Base-by-base conservation (phyloP, 2,797 vertebrate genomes). In the Trematomus bernacchii region DNA sequence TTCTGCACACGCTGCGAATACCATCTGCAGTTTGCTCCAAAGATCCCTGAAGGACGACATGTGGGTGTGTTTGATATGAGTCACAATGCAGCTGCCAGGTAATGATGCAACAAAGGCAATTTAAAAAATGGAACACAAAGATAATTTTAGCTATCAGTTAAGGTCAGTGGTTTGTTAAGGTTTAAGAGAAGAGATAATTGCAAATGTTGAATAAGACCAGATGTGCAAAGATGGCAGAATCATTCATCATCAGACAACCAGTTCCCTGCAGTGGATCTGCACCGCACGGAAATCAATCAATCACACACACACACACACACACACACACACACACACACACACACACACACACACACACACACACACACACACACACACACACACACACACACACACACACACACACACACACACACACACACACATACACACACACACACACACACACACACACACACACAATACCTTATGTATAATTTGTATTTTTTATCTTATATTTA, bases 1-100 rank as follows among this genome's bases (percentile, higher is more conserved):
- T 70, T 44, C 47, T 47, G 37, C 46, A 43, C 48, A 68, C n/a
- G 40, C 67, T 60, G 68, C 0, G 40, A 53, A 64, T 40, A 61
- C 74, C 74, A 72, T 85, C 83, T 87, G 85, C 60, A 57, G 59
- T 43, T 61, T 71, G 70, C 57, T 80, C 54, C 67, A 79, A 44
- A 72, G 48, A 42, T 55, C 67, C 58, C 63, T 30, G 74, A 65
- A 70, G 61, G 61, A 83, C 9, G 16, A 37, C 68, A 16, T 9
- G 53, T 27, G 50, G 55, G 64, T 61, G 66, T 50, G 76, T 75
- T 71, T 66, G 62, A 71, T 55, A 19, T 78, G 83, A 84, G 53
- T 87, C 78, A 83, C 42, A 0, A 40, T 13, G 12, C 53, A 7
- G 80, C 80, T 76, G 73, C 55, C 7, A 10, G 53, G 48, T 53